These are phyloP conservation scores for Lates japonicus DNA, from an alignment of 2,797 vertebrate species.

Conservation along the genomic window DNA sequence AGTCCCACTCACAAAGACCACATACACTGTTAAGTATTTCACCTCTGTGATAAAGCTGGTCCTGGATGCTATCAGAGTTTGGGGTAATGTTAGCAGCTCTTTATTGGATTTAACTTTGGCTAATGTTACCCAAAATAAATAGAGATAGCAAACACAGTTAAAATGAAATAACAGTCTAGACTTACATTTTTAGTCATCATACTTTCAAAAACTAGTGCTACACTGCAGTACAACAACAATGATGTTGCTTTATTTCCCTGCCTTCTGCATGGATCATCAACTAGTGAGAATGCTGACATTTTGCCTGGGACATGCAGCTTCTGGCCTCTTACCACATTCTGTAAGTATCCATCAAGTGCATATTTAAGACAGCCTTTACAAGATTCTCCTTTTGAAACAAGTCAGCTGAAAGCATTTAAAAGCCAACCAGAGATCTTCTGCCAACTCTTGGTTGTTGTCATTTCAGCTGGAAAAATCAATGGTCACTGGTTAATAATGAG, in stretches of 20 bases:
- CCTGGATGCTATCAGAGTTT: background rate
- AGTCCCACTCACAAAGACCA: background rate
- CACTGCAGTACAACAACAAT: background rate
- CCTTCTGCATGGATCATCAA: background rate
- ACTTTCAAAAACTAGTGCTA: background rate
- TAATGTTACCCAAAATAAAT: background rate
- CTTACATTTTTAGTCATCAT: background rate
- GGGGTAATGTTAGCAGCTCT: background rate
- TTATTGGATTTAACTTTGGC: background rate
- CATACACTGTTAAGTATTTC: background rate
- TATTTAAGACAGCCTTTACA: background rate
- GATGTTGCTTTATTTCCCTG: background rate
- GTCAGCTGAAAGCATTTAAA: constrained; percentile 5
- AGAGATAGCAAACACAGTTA: background rate
- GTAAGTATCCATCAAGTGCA: background rate
- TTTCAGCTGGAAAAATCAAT: background rate
- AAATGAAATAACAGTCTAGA: background rate
- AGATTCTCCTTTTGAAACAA: constrained; percentile 14
- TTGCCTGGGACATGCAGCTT: background rate
- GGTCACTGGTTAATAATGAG: background rate
- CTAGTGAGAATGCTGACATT: background rate
- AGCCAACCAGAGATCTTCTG: background rate
- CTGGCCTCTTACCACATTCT: constrained; percentile 9
- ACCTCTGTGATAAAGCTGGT: background rate
- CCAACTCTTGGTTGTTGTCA: background rate